Evolutionary conservation across 2,888 invertebrate genomes (phyloP).

Genomic region (Sphecodes monilicornis): DNA sequence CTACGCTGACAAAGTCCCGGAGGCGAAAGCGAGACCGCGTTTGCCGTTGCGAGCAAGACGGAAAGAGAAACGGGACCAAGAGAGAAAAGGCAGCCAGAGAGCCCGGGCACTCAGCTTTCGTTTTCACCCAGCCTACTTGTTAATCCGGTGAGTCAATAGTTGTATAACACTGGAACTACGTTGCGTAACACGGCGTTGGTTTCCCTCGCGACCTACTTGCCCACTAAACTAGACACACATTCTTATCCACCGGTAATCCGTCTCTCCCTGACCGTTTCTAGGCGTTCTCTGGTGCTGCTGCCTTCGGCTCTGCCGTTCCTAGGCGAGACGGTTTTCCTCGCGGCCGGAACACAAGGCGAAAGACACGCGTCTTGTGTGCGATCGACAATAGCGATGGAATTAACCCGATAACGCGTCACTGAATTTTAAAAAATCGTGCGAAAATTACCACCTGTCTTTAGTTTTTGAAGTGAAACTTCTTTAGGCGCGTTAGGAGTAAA

Average conservation of each 20-base stretch:
- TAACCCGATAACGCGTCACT: no score
- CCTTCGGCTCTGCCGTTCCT: constrained; percentile 1
- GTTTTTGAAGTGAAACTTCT: no score
- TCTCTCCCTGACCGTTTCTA: constrained; percentile 64
- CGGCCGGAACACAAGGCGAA: neutral
- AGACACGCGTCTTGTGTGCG: neutral
- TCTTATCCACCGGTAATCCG: constrained; percentile 80
- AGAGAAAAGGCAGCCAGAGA: constrained; percentile 58
- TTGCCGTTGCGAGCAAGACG: constrained; percentile 39
- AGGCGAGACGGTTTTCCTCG: neutral
- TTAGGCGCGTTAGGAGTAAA: no score
- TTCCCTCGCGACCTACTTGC: constrained; percentile 84
- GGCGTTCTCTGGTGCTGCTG: constrained; percentile 31
- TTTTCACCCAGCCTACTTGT: constrained; percentile 84
- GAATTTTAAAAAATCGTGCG: no score
- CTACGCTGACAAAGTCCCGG: constrained; percentile 41
- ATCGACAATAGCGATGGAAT: neutral
- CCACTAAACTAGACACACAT: constrained; percentile 85
- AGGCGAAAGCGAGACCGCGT: constrained; percentile 53
- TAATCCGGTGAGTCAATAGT: constrained; percentile 85
- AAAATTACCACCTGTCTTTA: no score
- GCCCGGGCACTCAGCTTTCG: constrained; percentile 80
- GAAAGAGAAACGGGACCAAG: constrained; percentile 56
- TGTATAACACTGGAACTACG: constrained; percentile 84
- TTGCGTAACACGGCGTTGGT: constrained; percentile 82